A percentile compares a stretch with the other conserved stretches of the same genome.
These are phyloP conservation scores for Casuarius casuarius DNA, from an alignment of 2,113 vertebrate species.

Conservation along the genomic window DNA sequence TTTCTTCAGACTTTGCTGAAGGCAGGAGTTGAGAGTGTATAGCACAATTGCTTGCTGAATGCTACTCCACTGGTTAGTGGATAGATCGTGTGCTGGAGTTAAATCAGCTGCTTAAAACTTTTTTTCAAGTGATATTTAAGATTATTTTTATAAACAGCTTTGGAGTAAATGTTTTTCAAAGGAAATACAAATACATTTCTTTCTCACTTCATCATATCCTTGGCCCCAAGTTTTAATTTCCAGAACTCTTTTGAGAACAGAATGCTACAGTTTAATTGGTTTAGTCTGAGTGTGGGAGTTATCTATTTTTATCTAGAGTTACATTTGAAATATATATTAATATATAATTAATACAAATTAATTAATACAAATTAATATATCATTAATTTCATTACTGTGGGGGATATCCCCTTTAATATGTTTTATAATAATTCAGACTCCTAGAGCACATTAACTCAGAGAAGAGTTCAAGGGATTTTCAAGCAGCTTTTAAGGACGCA, in stretches of 20 bases:
- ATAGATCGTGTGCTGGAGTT: background rate
- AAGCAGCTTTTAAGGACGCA: background rate
- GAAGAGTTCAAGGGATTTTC: background rate
- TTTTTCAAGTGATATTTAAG: background rate
- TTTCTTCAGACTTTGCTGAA: background rate
- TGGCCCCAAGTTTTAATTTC: background rate
- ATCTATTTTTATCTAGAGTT: conserved; percentile 33
- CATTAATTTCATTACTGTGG: background rate
- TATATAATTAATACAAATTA: background rate
- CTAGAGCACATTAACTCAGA: background rate
- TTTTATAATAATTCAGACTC: background rate
- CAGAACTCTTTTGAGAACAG: background rate
- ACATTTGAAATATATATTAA: background rate
- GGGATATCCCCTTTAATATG: background rate
- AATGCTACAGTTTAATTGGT: background rate
- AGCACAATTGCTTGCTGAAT: background rate
- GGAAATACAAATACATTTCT: background rate
- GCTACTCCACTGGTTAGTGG: background rate
- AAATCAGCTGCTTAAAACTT: background rate
- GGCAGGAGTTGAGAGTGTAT: background rate
- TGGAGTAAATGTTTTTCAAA: background rate
- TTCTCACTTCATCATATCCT: background rate
- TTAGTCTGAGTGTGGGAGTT: background rate
- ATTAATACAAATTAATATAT: background rate
- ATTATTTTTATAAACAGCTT: background rate